These are phyloP conservation scores for Homarus americanus DNA, from an alignment of 1,140 invertebrate species.

Conservation along the genomic window DNA sequence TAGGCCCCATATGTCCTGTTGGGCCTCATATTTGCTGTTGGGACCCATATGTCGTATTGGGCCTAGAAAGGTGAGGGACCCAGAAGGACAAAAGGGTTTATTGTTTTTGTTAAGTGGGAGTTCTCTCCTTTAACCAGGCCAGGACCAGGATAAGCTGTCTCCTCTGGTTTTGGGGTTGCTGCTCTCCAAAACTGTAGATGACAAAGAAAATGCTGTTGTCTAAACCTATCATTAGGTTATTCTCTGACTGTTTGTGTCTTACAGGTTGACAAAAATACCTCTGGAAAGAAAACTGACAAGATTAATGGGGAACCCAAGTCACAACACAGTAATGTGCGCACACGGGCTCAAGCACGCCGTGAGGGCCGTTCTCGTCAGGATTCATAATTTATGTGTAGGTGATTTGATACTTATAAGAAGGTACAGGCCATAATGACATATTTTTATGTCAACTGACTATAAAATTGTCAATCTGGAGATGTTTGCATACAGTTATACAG, in stretches of 20 bases:
- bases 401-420: neutral
- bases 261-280: constrained; percentile 12
- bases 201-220: neutral
- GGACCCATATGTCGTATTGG: too few species aligned
- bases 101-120: too few species aligned
- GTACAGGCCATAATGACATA: neutral
- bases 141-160: too few species aligned
- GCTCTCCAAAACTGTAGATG: too few species aligned
- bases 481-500: neutral
- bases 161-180: too few species aligned
- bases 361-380: constrained; percentile 20
- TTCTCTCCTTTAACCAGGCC: too few species aligned
- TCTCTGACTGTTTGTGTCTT: neutral
- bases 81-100: too few species aligned
- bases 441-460: neutral
- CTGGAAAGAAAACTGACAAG: neutral
- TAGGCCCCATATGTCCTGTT: too few species aligned
- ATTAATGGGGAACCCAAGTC: neutral
- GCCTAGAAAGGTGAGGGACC: too few species aligned
- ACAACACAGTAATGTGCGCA: constrained; percentile 1
- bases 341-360: neutral
- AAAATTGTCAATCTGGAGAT: neutral
- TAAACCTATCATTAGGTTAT: neutral
- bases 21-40: too few species aligned
- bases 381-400: neutral